Percentiles rank a stretch among this genome's conserved stretches.
phyloP scores from a whole-genome alignment of 2,113 vertebrate species.

The Balaeniceps rex region DNA sequence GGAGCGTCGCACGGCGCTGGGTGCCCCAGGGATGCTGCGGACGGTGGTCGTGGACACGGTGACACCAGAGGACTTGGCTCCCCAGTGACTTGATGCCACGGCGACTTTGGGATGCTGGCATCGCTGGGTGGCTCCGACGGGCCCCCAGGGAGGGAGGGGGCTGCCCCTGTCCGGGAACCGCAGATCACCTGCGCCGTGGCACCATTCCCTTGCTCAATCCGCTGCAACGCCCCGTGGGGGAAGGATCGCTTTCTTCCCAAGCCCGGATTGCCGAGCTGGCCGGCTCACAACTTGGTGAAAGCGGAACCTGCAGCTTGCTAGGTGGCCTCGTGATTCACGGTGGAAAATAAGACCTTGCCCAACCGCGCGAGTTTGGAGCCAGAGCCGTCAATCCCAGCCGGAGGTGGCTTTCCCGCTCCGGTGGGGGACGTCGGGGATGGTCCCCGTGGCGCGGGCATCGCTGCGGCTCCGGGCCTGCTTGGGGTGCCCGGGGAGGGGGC shows the following conservation, averaged over 20 bases:
- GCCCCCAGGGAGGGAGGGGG: not conserved
- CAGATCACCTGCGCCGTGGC: rapidly evolving
- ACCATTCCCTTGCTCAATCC: not conserved
- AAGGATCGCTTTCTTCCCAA: not conserved
- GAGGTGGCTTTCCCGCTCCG: not conserved
- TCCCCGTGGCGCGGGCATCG: rapidly evolving
- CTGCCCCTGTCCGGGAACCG: not conserved
- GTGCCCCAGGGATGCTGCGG: not conserved
- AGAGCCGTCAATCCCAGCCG: not conserved
- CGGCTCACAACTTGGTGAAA: not conserved
- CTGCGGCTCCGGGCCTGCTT: rapidly evolving
- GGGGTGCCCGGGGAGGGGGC: rapidly evolving
- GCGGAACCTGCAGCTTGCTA: not conserved
- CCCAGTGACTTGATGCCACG: not conserved
- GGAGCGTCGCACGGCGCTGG: rapidly evolving
- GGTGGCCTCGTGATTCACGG: conserved; percentile 37
- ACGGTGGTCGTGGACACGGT: rapidly evolving
- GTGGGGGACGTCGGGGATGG: rapidly evolving
- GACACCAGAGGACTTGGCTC: rapidly evolving
- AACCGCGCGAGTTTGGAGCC: rapidly evolving
- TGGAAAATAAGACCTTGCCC: not conserved
- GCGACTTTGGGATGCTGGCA: not conserved
- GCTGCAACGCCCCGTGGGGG: not conserved
- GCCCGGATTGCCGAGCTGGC: not conserved
- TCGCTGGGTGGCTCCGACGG: rapidly evolving